Conservation (phyloP, 2,797 vertebrate species). For the Chrysocyon brachyurus region DNA sequence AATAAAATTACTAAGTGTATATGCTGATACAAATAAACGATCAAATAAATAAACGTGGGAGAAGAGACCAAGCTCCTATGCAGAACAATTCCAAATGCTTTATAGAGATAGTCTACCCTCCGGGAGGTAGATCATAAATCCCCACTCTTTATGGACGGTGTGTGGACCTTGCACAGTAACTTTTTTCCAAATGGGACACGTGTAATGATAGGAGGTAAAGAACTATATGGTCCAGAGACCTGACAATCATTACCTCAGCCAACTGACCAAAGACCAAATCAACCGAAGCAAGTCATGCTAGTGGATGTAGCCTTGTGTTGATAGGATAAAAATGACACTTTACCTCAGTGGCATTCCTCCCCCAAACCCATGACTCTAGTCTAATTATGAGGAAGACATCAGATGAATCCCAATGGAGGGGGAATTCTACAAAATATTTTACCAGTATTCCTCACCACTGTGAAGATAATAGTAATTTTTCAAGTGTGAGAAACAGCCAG, state of each 20-base stretch:
- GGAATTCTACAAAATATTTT: not conserved
- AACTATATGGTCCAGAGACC: not conserved
- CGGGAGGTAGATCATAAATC: not conserved
- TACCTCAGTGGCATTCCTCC: not conserved
- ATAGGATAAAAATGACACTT: not conserved
- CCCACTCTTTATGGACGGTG: not conserved
- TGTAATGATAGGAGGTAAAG: not conserved
- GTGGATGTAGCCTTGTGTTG: not conserved
- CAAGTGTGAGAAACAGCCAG: not conserved
- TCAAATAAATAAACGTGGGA: not conserved
- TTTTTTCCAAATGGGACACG: not conserved
- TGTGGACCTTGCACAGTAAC: not conserved
- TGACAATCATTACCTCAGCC: not conserved
- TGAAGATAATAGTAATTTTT: not conserved
- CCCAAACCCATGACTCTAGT: not conserved
- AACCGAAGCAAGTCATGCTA: not conserved
- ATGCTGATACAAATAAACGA: not conserved
- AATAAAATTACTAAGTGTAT: not conserved
- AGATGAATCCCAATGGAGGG: not conserved
- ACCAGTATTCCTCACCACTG: not conserved
- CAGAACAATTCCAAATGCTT: not conserved
- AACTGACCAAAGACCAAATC: not conserved
- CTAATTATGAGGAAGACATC: not conserved
- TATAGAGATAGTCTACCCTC: no score
- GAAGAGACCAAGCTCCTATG: not conserved